A percentile compares a stretch with the other conserved stretches of the same genome.
These are phyloP conservation scores for Drosophila kikkawai DNA, from an alignment of 1,140 invertebrate genomes.

Conservation along the genomic window DNA sequence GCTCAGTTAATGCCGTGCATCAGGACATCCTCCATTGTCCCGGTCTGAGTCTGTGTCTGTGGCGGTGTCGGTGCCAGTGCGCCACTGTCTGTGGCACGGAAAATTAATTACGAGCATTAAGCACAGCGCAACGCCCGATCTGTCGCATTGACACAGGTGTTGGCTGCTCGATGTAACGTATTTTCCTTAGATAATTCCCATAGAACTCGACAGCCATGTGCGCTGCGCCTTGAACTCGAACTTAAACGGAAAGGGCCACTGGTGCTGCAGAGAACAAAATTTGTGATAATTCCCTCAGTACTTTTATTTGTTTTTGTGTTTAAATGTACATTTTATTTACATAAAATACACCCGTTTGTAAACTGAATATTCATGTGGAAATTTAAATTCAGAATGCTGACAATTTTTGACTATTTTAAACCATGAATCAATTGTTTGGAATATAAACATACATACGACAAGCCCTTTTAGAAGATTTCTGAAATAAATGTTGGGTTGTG, in stretches of 20 bases:
- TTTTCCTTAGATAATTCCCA: slow-evolving; percentile 62
- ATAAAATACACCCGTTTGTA: not conserved
- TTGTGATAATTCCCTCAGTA: too few relatives aligned
- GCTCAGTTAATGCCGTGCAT: slow-evolving; percentile 63
- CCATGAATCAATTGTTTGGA: not conserved
- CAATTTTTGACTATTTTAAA: not conserved
- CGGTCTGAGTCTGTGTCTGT: not conserved
- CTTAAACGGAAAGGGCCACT: not conserved
- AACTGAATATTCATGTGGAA: not conserved
- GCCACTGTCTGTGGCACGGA: slow-evolving; percentile 52
- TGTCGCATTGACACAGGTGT: slow-evolving; percentile 52
- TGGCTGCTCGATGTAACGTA: slow-evolving; percentile 49
- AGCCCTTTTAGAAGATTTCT: not conserved
- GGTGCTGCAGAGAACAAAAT: slow-evolving; percentile 13
- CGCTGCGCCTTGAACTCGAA: slow-evolving; percentile 44
- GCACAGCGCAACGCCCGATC: slow-evolving; percentile 29
- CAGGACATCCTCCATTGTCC: slow-evolving; percentile 51
- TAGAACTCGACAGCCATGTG: slow-evolving; percentile 40
- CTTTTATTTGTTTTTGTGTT: not conserved
- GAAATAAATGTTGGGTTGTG: not conserved
- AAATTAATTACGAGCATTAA: slow-evolving; percentile 67
- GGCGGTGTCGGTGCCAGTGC: slow-evolving; percentile 5
- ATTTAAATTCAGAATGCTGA: not conserved
- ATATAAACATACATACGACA: not conserved
- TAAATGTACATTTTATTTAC: not conserved